phyloP scores from a whole-genome alignment of 1,140 invertebrate species.

The Halyomorpha halys region DNA sequence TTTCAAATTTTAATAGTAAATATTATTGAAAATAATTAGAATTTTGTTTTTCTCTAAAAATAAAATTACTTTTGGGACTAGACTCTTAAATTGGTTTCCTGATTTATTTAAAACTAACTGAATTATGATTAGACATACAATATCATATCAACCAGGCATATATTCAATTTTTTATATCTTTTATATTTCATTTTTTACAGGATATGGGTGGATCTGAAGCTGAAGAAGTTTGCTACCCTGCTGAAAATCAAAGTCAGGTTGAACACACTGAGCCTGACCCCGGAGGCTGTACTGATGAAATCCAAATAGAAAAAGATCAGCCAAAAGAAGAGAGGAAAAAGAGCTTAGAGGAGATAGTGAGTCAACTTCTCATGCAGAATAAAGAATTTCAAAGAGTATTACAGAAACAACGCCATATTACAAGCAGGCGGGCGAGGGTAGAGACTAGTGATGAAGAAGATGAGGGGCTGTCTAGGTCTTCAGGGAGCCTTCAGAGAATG shows the following conservation, averaged over 20 bases:
- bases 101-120: too few relatives aligned
- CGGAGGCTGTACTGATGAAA: conserved; percentile 25
- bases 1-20: too few relatives aligned
- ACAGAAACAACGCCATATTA: conserved; percentile 53
- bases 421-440: conserved; percentile 44
- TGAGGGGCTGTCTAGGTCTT: conserved; percentile 33
- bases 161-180: too few relatives aligned
- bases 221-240: conserved; percentile 7
- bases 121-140: too few relatives aligned
- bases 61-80: too few relatives aligned
- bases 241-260: background rate
- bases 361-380: conserved; percentile 71
- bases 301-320: conserved; percentile 34
- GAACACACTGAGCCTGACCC: conserved; percentile 22
- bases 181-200: background rate
- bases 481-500: conserved; percentile 28
- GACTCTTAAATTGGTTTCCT: too few relatives aligned
- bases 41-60: too few relatives aligned
- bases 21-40: too few relatives aligned
- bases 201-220: conserved; percentile 1
- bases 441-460: conserved; percentile 46
- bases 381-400: conserved; percentile 69
- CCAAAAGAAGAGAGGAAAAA: conserved; percentile 36
- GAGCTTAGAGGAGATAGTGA: conserved; percentile 67
- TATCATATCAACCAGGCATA: too few relatives aligned